These are phyloP conservation scores for Philotrypesis tridentata DNA, from an alignment of 1,140 invertebrate species.

Conservation along the genomic window DNA sequence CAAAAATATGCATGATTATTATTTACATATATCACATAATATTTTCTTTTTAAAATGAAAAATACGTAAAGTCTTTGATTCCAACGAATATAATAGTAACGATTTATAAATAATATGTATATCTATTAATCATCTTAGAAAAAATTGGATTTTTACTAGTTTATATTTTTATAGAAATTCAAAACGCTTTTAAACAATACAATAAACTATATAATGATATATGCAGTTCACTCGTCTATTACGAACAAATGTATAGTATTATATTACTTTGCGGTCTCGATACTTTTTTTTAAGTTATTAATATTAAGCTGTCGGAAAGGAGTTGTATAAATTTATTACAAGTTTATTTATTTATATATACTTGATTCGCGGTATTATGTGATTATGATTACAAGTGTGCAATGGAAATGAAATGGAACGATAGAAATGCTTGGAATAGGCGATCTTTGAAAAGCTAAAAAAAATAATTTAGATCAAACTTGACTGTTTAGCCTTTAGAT, in stretches of 20 bases:
- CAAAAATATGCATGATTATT: constrained; percentile 10
- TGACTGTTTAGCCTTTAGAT: constrained; percentile 65
- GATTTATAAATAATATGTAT: constrained; percentile 10
- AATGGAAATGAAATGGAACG: constrained; percentile 1
- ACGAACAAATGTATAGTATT: not conserved
- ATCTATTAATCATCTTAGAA: constrained; percentile 20
- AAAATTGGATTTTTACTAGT: constrained; percentile 32
- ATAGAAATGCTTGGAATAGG: constrained; percentile 11
- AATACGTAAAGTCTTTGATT: not conserved
- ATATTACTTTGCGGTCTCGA: constrained; percentile 39
- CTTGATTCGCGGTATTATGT: constrained; percentile 15
- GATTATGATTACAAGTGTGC: constrained; percentile 40
- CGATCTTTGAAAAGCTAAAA: constrained; percentile 40
- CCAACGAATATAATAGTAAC: not conserved
- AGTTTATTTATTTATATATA: constrained; percentile 62
- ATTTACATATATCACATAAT: not conserved
- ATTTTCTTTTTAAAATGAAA: not conserved
- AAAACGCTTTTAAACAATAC: not conserved
- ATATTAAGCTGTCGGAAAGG: constrained; percentile 37
- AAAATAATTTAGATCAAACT: constrained; percentile 57
- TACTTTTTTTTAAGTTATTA: constrained; percentile 32
- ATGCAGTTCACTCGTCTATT: not conserved
- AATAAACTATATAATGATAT: not conserved
- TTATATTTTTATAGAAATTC: constrained; percentile 39
- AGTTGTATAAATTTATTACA: constrained; percentile 59